A percentile compares a stretch with the other conserved stretches of the same genome.
Conservation (phyloP, 2,113 vertebrate species). For the Charadrius vociferus region DNA sequence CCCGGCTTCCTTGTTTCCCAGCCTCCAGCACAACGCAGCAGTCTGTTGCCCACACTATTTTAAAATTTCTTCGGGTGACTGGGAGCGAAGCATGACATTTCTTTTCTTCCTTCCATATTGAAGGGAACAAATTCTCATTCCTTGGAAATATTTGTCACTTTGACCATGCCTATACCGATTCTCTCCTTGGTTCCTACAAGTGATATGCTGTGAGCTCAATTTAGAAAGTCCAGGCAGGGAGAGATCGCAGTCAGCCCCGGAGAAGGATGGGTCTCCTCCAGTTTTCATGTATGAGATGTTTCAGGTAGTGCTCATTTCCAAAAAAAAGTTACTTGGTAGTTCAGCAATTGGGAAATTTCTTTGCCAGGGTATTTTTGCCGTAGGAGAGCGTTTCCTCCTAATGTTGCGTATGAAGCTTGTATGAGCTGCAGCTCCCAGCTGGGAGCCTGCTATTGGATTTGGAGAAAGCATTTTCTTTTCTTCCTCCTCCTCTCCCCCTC, state of each 20-base stretch:
- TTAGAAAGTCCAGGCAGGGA: background rate
- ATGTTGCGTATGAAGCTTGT: background rate
- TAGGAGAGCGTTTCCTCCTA: background rate
- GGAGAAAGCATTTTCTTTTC: constrained; percentile 34
- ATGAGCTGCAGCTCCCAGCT: background rate
- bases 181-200: background rate
- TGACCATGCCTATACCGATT: background rate
- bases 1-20: background rate
- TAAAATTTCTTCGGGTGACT: background rate
- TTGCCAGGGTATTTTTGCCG: background rate
- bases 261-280: background rate
- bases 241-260: background rate
- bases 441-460: background rate
- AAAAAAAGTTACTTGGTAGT: background rate
- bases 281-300: background rate
- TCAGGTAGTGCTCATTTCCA: background rate
- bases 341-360: background rate
- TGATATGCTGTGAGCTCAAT: background rate
- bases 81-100: background rate
- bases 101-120: background rate
- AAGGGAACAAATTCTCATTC: background rate
- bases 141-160: background rate
- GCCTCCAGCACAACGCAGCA: background rate
- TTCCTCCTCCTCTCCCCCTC: constrained; percentile 46
- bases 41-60: background rate